Evolutionary conservation across 2,113 vertebrate genomes (phyloP).

Genomic region (Salvelinus namaycush): DNA sequence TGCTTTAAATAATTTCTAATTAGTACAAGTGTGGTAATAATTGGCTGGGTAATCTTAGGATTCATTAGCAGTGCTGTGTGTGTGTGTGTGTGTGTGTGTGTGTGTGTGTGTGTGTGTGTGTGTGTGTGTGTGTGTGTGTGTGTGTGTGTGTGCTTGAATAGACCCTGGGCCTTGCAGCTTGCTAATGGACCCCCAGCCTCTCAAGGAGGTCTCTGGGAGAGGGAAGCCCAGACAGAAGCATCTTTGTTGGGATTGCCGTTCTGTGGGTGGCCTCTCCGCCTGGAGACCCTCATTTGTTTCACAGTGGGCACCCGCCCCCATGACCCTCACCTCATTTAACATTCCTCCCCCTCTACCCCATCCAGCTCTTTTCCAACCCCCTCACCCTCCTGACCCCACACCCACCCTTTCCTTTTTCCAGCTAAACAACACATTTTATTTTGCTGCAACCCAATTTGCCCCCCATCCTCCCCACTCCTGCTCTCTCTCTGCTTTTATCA

Average conservation of each 20-base stretch:
- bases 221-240: conserved; percentile 86
- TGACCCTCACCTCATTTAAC: conserved; percentile 72
- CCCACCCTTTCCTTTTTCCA: conserved; percentile 15
- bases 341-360: conserved; percentile 68
- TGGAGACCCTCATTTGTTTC: conserved; percentile 90
- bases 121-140: conserved; percentile 70
- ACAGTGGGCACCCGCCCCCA: conserved; percentile 79
- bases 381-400: neutral
- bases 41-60: conserved; percentile 90
- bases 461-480: conserved; percentile 38
- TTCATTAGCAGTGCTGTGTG: conserved; percentile 85
- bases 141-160: conserved; percentile 77
- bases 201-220: conserved; percentile 83
- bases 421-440: conserved; percentile 70
- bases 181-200: conserved; percentile 85
- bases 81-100: conserved; percentile 74
- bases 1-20: conserved; percentile 90
- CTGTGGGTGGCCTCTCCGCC: conserved; percentile 86
- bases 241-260: conserved; percentile 88
- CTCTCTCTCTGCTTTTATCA: conserved; percentile 39
- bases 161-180: conserved; percentile 80
- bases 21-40: conserved; percentile 89
- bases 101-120: conserved; percentile 70
- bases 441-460: conserved; percentile 67
- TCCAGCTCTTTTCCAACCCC: conserved; percentile 36